These are phyloP conservation scores for Parotia lawesii DNA, from an alignment of 2,113 vertebrate genomes.

Conservation along the genomic window DNA sequence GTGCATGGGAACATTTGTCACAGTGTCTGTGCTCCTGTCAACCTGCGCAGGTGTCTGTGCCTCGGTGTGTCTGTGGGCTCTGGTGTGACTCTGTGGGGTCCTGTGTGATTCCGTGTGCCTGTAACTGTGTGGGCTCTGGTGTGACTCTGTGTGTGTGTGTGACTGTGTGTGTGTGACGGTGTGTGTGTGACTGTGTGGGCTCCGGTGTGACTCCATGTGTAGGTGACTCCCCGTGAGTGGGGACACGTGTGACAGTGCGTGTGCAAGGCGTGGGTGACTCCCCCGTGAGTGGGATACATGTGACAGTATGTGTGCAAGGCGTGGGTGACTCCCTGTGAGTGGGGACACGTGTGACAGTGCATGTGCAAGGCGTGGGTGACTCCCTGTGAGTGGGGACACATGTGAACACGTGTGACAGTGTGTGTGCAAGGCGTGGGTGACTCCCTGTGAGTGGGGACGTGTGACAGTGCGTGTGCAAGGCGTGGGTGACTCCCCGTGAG, in stretches of 20 bases:
- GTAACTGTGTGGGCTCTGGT: neutral
- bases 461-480: neutral
- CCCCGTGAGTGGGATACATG: too few relatives aligned
- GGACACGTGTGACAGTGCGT: neutral
- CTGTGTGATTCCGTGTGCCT: neutral
- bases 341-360: neutral
- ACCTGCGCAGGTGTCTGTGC: accelerated
- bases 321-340: accelerated
- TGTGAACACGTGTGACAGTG: neutral
- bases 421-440: neutral
- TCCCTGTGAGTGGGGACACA: neutral
- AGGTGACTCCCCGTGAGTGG: neutral
- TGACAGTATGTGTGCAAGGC: neutral
- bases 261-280: too few relatives aligned
- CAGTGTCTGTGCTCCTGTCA: accelerated
- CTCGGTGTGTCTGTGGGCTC: neutral
- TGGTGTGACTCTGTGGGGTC: neutral
- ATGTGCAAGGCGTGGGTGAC: neutral
- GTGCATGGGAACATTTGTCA: accelerated
- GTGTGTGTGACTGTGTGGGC: neutral
- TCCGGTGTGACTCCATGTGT: neutral
- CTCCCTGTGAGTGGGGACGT: neutral
- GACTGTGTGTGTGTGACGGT: neutral
- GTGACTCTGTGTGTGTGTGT: neutral
- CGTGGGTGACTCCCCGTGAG: neutral